Evolutionary conservation across 2,797 vertebrate genomes (phyloP).

Genomic region (Esox lucius): DNA sequence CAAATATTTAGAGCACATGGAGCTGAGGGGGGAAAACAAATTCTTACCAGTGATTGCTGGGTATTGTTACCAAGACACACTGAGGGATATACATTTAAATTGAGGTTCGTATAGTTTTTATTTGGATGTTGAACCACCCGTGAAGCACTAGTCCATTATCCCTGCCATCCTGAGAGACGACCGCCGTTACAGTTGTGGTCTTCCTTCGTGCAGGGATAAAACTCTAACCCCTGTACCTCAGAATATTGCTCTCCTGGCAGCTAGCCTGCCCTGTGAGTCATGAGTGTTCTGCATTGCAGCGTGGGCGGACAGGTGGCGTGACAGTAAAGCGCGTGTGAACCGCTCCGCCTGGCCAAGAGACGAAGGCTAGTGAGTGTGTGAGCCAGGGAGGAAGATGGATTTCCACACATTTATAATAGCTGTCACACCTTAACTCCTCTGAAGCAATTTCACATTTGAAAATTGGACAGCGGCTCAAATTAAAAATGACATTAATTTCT

Average conservation of each 20-base stretch:
- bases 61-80: too few relatives aligned
- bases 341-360: conserved; percentile 34
- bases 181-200: background rate
- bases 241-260: conserved; percentile 46
- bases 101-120: background rate
- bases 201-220: background rate
- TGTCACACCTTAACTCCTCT: conserved; percentile 65
- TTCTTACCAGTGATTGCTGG: too few relatives aligned
- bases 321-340: conserved; percentile 29
- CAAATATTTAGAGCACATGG: too few relatives aligned
- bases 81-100: too few relatives aligned
- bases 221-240: background rate
- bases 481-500: conserved; percentile 69
- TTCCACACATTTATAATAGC: conserved; percentile 68
- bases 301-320: conserved; percentile 51
- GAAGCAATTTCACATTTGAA: conserved; percentile 61
- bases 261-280: conserved; percentile 52
- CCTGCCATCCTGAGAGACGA: background rate
- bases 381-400: conserved; percentile 60
- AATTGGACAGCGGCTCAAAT: conserved; percentile 60
- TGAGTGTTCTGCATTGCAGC: conserved; percentile 40
- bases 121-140: background rate
- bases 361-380: conserved; percentile 15
- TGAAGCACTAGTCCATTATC: background rate
- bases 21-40: too few relatives aligned